Evolutionary conservation across 2,888 invertebrate genomes (phyloP).

Genomic region (Hemicrepidius hirtus): DNA sequence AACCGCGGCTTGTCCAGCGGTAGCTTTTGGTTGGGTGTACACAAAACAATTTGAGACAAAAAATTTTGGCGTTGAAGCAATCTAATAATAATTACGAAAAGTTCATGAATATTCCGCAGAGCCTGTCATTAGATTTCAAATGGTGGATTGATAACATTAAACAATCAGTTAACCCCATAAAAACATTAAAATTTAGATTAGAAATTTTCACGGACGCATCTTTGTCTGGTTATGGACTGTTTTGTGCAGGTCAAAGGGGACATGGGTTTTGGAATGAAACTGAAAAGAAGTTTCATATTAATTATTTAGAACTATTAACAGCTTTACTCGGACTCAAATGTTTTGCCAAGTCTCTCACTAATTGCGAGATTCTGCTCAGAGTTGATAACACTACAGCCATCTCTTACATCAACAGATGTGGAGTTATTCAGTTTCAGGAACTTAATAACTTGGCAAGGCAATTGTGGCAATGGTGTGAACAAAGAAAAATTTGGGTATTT

Average conservation of each 20-base stretch:
- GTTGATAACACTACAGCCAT: conserved; percentile 58
- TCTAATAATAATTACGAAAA: conserved; percentile 30
- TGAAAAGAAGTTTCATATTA: conserved; percentile 57
- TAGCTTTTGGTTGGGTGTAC: conserved; percentile 53
- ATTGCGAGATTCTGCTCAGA: conserved; percentile 54
- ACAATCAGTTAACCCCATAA: conserved; percentile 36
- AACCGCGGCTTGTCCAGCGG: conserved; percentile 55
- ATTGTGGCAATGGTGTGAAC: neutral
- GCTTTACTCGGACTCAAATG: conserved; percentile 53
- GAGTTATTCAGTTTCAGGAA: conserved; percentile 47
- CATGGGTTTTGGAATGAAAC: too few species aligned
- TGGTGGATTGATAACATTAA: too few species aligned
- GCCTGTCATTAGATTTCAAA: too few species aligned
- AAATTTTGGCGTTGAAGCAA: conserved; percentile 39
- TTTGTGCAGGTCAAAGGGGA: too few species aligned
- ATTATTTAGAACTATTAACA: conserved; percentile 57
- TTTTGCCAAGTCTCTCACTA: too few species aligned
- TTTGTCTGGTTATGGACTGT: too few species aligned
- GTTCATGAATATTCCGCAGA: neutral
- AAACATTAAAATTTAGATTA: neutral
- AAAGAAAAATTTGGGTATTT: conserved; percentile 29
- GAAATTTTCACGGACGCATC: conserved; percentile 58
- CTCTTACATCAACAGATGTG: conserved; percentile 57
- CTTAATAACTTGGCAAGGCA: conserved; percentile 55
- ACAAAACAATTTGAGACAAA: conserved; percentile 51